These are phyloP conservation scores for Trachurus trachurus DNA, from an alignment of 2,797 vertebrate species.

Conservation along the genomic window DNA sequence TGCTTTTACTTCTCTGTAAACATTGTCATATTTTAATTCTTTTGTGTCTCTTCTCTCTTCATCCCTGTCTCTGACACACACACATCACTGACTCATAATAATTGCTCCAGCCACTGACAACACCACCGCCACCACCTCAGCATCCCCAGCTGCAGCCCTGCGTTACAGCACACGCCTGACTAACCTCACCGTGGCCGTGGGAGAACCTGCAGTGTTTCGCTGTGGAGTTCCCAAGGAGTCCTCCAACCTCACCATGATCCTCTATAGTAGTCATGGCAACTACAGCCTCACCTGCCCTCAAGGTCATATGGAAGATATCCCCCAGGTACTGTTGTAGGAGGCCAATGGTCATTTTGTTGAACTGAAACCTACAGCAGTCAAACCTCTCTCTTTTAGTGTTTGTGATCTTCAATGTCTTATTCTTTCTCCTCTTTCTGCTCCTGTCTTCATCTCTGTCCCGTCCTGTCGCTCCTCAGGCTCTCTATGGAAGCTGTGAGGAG, in stretches of 20 bases:
- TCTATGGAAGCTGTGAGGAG: conserved; percentile 63
- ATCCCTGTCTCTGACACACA: background rate
- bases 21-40: too few relatives aligned
- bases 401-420: background rate
- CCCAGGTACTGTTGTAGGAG: conserved; percentile 71
- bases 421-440: background rate
- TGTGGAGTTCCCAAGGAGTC: conserved; percentile 62
- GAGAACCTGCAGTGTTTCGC: conserved; percentile 61
- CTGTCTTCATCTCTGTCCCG: background rate
- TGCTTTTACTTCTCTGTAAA: background rate
- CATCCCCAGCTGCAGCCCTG: background rate
- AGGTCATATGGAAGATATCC: conserved; percentile 37
- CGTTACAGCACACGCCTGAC: conserved; percentile 43
- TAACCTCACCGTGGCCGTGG: conserved; percentile 51
- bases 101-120: conserved; percentile 44
- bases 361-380: background rate
- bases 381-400: too few relatives aligned
- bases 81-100: background rate
- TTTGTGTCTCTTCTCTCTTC: background rate
- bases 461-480: conserved; percentile 48
- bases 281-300: conserved; percentile 70
- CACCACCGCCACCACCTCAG: conserved; percentile 18
- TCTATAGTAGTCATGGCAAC: conserved; percentile 46
- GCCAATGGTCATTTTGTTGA: too few relatives aligned
- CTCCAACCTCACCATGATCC: conserved; percentile 53